Conservation (phyloP, 2,888 invertebrate species). For the Chloroclystis v-ata region DNA sequence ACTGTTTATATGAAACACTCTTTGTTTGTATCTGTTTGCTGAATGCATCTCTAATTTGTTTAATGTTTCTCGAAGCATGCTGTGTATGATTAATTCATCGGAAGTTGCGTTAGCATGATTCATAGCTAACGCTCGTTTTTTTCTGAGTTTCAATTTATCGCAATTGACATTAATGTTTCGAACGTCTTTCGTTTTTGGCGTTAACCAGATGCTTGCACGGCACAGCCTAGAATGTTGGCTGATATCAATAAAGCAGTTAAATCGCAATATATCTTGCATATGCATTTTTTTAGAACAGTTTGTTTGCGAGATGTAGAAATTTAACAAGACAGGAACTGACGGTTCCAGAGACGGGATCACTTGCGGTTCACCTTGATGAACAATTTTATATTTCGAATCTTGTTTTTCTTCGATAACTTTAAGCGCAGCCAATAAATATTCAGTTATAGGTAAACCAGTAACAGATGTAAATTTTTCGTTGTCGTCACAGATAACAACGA, state of each 20-base stretch:
- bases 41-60: slow-evolving; percentile 60
- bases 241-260: slow-evolving; percentile 41
- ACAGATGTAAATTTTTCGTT: slow-evolving; percentile 44
- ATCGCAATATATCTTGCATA: neutral
- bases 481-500: slow-evolving; percentile 53
- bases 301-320: slow-evolving; percentile 45
- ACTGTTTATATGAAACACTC: slow-evolving; percentile 54
- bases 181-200: slow-evolving; percentile 43
- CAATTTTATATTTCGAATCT: slow-evolving; percentile 42
- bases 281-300: slow-evolving; percentile 50
- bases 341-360: slow-evolving; percentile 51
- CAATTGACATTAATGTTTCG: slow-evolving; percentile 40
- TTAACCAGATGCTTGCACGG: slow-evolving; percentile 46
- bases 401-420: slow-evolving; percentile 42
- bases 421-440: slow-evolving; percentile 46
- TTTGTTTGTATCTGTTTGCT: slow-evolving; percentile 56
- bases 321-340: slow-evolving; percentile 43
- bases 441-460: slow-evolving; percentile 45
- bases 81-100: slow-evolving; percentile 47
- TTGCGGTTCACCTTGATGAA: slow-evolving; percentile 51
- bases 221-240: slow-evolving; percentile 42
- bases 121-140: slow-evolving; percentile 40
- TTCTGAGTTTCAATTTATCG: slow-evolving; percentile 25
- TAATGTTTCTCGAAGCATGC: slow-evolving; percentile 50
- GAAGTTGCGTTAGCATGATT: slow-evolving; percentile 35